phyloP scores from a whole-genome alignment of 2,113 vertebrate species.

The Pomatorhinus ruficollis region DNA sequence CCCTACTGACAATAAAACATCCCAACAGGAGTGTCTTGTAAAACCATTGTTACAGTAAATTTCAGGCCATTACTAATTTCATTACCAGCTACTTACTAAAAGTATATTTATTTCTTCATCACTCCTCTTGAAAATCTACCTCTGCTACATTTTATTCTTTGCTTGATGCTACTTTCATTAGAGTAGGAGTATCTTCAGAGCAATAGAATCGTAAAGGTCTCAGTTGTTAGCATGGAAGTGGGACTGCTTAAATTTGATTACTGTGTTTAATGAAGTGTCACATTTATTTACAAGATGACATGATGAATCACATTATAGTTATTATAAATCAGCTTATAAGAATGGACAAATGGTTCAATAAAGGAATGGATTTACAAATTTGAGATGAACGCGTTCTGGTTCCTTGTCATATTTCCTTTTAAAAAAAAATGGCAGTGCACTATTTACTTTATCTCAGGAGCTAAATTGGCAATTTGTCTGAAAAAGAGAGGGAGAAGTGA shows the following conservation, averaged over 20 bases:
- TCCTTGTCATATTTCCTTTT: slow-evolving; percentile 25
- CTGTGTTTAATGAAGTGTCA: slow-evolving; percentile 81
- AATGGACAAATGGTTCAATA: slow-evolving; percentile 72
- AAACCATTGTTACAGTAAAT: slow-evolving; percentile 17
- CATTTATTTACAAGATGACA: slow-evolving; percentile 78
- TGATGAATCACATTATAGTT: slow-evolving; percentile 72
- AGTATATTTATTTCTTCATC: slow-evolving; percentile 25
- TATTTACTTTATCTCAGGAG: slow-evolving; percentile 48
- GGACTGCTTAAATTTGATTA: slow-evolving; percentile 77
- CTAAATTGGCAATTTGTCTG: slow-evolving; percentile 52
- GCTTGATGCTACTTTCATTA: slow-evolving; percentile 10
- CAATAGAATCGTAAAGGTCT: slow-evolving; percentile 54
- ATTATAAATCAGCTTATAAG: slow-evolving; percentile 73
- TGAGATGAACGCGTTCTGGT: slow-evolving; percentile 19
- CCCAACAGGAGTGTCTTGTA: neutral
- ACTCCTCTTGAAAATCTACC: neutral
- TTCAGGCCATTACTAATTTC: slow-evolving; percentile 21
- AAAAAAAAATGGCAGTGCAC: slow-evolving; percentile 27
- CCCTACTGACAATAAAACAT: neutral
- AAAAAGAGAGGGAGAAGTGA: neutral
- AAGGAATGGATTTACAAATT: slow-evolving; percentile 57
- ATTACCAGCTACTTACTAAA: neutral
- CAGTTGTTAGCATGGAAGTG: slow-evolving; percentile 69
- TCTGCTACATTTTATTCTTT: slow-evolving; percentile 18
- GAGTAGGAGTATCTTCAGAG: slow-evolving; percentile 58